A percentile compares a stretch with the other conserved stretches of the same genome.
phyloP scores from a whole-genome alignment of 2,888 invertebrate genomes.

The Cinara cedri region DNA sequence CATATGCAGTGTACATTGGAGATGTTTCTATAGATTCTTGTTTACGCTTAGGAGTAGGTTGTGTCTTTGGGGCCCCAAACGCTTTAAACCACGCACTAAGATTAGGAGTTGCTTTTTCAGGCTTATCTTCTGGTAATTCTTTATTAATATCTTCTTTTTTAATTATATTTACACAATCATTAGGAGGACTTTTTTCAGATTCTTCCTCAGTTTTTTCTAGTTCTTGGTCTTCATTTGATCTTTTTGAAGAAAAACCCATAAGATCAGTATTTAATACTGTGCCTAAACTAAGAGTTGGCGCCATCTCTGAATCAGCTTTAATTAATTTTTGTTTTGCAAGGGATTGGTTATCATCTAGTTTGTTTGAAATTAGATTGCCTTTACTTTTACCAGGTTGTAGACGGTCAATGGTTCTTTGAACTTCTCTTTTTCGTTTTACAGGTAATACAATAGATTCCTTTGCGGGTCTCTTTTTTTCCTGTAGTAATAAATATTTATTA shows the following conservation, averaged over 20 bases:
- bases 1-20: slow-evolving; percentile 43
- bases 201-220: slow-evolving; percentile 62
- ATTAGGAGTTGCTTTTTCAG: slow-evolving; percentile 77
- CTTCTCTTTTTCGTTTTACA: slow-evolving; percentile 69
- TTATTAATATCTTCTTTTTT: slow-evolving; percentile 57
- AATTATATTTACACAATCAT: neutral
- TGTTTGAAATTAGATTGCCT: slow-evolving; percentile 79
- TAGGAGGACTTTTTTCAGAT: slow-evolving; percentile 60
- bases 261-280: slow-evolving; percentile 79
- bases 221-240: slow-evolving; percentile 57
- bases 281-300: slow-evolving; percentile 83
- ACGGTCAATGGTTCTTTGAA: slow-evolving; percentile 82
- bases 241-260: slow-evolving; percentile 68
- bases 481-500: neutral
- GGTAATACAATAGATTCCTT: slow-evolving; percentile 59
- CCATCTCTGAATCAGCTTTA: slow-evolving; percentile 65
- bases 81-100: slow-evolving; percentile 92
- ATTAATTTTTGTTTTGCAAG: slow-evolving; percentile 55
- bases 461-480: slow-evolving; percentile 61
- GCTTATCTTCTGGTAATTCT: slow-evolving; percentile 58
- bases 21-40: slow-evolving; percentile 59
- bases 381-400: slow-evolving; percentile 87
- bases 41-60: slow-evolving; percentile 68
- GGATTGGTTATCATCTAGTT: slow-evolving; percentile 58
- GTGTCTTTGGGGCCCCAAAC: slow-evolving; percentile 82